Conservation (phyloP, 2,888 invertebrate genomes). For the Galeopsomyia nigrocyanea region DNA sequence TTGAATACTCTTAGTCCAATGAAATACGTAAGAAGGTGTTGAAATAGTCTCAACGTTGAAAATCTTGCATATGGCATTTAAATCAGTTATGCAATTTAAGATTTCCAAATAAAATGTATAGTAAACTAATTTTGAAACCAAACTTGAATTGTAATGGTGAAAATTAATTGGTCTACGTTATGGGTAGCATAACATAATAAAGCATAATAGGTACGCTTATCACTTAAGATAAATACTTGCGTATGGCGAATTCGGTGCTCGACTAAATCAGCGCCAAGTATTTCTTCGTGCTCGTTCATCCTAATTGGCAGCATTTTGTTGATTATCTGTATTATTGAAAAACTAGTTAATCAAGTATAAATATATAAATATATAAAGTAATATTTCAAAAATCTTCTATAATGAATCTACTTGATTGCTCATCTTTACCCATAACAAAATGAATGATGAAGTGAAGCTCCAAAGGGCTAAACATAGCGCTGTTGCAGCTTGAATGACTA, state of each 20-base stretch:
- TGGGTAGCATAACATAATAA: no score
- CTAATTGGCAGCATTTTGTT: conserved; percentile 85
- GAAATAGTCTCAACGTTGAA: no score
- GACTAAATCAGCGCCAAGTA: conserved; percentile 89
- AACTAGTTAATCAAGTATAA: conserved; percentile 14
- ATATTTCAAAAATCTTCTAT: conserved; percentile 16
- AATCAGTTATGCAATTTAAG: no score
- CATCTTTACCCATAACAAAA: conserved; percentile 77
- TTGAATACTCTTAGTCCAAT: no score
- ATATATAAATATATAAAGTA: no score
- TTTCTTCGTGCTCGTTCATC: conserved; percentile 87
- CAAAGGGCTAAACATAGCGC: conserved; percentile 80
- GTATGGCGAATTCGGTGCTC: conserved; percentile 87
- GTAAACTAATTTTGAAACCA: no score
- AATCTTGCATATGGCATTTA: no score
- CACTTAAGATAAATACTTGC: conserved; percentile 68
- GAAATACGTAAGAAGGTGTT: no score
- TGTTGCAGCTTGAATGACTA: conserved; percentile 85
- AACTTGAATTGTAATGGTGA: no score
- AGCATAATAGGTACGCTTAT: no score
- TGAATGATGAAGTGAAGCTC: conserved; percentile 80
- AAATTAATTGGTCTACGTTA: no score
- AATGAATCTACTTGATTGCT: neutral
- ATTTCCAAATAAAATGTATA: no score
- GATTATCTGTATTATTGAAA: conserved; percentile 68